phyloP scores from a whole-genome alignment of 2,797 vertebrate species.

The Adrianichthys oophorus region DNA sequence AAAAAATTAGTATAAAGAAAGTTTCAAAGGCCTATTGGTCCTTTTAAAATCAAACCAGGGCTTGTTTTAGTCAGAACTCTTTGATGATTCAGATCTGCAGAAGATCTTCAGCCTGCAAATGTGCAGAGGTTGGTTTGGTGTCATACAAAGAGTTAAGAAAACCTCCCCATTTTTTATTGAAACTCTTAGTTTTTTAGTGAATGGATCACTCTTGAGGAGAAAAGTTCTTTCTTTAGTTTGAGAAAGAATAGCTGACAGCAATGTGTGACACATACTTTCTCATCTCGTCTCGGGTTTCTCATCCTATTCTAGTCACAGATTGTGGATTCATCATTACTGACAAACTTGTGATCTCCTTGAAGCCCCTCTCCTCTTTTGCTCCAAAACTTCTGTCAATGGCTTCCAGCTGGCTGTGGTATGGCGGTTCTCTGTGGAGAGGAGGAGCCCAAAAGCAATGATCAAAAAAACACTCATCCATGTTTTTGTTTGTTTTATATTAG shows the following conservation, averaged over 20 bases:
- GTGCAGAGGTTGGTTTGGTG: conserved; percentile 35
- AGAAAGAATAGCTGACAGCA: conserved; percentile 44
- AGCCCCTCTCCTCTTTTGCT: no score
- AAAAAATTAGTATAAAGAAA: conserved; percentile 41
- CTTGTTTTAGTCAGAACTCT: conserved; percentile 19
- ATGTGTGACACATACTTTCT: conserved; percentile 43
- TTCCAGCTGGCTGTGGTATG: no score
- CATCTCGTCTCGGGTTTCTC: conserved; percentile 41
- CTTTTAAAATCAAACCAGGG: conserved; percentile 31
- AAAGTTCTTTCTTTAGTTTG: neutral
- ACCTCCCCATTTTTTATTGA: conserved; percentile 9
- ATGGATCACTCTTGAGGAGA: conserved; percentile 19
- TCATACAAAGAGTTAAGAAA: conserved; percentile 1
- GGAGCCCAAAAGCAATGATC: no score
- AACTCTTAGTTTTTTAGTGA: conserved; percentile 4
- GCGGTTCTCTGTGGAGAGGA: no score
- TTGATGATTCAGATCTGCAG: conserved; percentile 40
- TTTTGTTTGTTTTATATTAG: conserved; percentile 77
- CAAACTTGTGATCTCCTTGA: no score
- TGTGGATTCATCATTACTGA: conserved; percentile 2
- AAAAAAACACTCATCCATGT: conserved; percentile 15
- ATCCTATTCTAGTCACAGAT: conserved; percentile 41
- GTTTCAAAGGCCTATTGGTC: conserved; percentile 48
- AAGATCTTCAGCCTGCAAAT: conserved; percentile 36
- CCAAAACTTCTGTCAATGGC: no score